Percentiles rank a stretch among this genome's conserved stretches.
Evolutionary conservation across 2,797 vertebrate genomes (phyloP).

Genomic region (Sebastolobus altivelis): DNA sequence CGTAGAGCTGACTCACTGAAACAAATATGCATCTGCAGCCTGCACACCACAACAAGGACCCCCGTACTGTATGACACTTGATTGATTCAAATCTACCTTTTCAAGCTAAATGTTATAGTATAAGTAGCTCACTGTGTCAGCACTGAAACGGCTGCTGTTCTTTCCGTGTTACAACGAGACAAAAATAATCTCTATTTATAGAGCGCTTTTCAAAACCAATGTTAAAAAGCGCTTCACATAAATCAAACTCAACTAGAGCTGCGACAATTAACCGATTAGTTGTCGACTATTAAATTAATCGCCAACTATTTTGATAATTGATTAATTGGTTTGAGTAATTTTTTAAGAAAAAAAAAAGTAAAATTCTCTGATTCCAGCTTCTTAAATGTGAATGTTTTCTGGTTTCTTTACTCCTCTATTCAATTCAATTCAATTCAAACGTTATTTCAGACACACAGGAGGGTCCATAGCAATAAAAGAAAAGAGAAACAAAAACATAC

Average conservation of each 20-base stretch:
- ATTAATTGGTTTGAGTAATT: neutral
- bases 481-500: no score
- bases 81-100: slow-evolving; percentile 71
- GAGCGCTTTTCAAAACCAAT: neutral
- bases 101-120: slow-evolving; percentile 47
- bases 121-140: slow-evolving; percentile 34
- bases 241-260: neutral
- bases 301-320: neutral
- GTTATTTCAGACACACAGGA: no score
- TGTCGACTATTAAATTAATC: no score
- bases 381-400: neutral
- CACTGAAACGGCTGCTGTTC: slow-evolving; percentile 2
- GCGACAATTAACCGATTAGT: neutral
- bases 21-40: slow-evolving; percentile 71
- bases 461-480: no score
- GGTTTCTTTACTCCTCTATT: neutral
- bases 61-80: slow-evolving; percentile 39
- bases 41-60: slow-evolving; percentile 45
- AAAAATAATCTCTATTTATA: neutral
- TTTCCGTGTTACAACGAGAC: neutral
- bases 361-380: neutral
- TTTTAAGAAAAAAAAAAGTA: neutral
- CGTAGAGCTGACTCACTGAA: slow-evolving; percentile 74
- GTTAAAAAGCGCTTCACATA: neutral
- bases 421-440: no score